phyloP scores from a whole-genome alignment of 2,113 vertebrate genomes.

The Amphiprion percula region DNA sequence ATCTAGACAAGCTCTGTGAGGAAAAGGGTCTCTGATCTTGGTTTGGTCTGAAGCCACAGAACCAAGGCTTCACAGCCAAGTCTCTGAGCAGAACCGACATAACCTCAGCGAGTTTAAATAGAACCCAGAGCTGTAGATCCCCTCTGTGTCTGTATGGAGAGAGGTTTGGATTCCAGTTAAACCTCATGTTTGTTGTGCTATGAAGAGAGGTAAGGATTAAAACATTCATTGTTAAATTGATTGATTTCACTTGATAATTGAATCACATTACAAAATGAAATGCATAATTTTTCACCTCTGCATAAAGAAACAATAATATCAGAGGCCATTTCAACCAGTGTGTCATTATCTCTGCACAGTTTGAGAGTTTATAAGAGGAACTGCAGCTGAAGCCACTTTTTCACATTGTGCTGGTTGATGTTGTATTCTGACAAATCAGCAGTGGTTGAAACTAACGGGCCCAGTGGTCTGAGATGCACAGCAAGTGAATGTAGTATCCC shows the following conservation, averaged over 20 bases:
- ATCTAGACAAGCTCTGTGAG: conserved; percentile 44
- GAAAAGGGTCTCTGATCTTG: conserved; percentile 53
- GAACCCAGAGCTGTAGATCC: conserved; percentile 54
- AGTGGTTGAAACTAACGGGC: too few species aligned
- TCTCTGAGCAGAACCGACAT: conserved; percentile 64
- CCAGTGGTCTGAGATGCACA: too few species aligned
- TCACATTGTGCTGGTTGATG: too few species aligned
- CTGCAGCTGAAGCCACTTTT: too few species aligned
- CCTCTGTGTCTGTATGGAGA: conserved; percentile 51
- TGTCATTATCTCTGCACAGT: too few species aligned
- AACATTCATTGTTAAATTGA: conserved; percentile 21
- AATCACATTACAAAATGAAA: conserved; percentile 6
- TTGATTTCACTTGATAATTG: conserved; percentile 5
- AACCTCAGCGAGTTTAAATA: conserved; percentile 58
- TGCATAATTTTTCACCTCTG: conserved; percentile 9
- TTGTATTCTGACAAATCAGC: too few species aligned
- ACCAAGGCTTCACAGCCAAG: conserved; percentile 77
- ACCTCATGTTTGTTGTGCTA: conserved; percentile 44
- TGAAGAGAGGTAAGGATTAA: conserved; percentile 17
- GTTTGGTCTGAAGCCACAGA: conserved; percentile 72
- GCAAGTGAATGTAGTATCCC: too few species aligned
- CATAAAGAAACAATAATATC: too few species aligned
- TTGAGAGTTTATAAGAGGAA: too few species aligned
- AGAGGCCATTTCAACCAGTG: too few species aligned
- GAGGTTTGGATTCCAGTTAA: conserved; percentile 42